Conservation (phyloP, 2,888 invertebrate species). For the Drosophila acutilabella region DNA sequence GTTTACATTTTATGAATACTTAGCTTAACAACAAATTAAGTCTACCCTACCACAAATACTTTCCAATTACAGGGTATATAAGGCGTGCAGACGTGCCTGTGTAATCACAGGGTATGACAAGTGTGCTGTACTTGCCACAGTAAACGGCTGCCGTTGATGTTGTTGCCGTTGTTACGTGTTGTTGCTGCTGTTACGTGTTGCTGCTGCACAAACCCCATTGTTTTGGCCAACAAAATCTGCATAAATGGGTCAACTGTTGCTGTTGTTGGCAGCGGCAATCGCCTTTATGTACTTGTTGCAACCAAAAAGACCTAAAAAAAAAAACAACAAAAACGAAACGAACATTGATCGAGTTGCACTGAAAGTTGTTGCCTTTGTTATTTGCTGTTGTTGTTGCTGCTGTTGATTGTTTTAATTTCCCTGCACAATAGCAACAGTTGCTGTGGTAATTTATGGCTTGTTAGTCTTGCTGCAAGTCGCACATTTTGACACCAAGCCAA, state of each 20-base stretch:
- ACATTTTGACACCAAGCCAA: constrained; percentile 60
- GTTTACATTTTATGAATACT: not conserved
- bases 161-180: constrained; percentile 21
- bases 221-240: constrained; percentile 69
- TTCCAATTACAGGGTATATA: not conserved
- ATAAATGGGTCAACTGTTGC: constrained; percentile 74
- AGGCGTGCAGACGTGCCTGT: not conserved
- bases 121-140: constrained; percentile 59
- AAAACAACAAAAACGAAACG: constrained; percentile 15
- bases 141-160: constrained; percentile 58
- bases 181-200: constrained; percentile 31
- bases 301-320: constrained; percentile 14
- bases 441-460: constrained; percentile 62
- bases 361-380: constrained; percentile 43
- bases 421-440: constrained; percentile 19
- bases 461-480: constrained; percentile 40
- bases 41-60: not conserved
- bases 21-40: not conserved
- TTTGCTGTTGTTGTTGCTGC: too few relatives aligned
- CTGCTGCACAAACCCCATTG: constrained; percentile 60
- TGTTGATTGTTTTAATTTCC: constrained; percentile 16
- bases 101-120: constrained; percentile 34
- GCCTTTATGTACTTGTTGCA: constrained; percentile 74
- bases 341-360: constrained; percentile 45
- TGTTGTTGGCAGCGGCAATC: constrained; percentile 43